Percentiles rank a stretch among this genome's conserved stretches.
These are phyloP conservation scores for Zaprionus camerounensis DNA, from an alignment of 1,140 invertebrate genomes.

Conservation along the genomic window DNA sequence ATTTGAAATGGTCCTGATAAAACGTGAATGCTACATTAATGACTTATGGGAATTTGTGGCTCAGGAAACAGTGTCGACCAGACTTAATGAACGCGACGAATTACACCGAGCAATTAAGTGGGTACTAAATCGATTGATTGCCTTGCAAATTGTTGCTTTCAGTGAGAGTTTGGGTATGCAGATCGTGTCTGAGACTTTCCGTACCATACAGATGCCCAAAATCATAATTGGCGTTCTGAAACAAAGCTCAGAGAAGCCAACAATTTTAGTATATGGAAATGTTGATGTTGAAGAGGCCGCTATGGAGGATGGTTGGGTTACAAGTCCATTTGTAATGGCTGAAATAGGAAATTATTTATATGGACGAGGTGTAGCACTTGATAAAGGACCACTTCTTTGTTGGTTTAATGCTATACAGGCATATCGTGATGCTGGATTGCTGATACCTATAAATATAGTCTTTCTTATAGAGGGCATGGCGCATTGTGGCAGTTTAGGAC, in stretches of 20 bases:
- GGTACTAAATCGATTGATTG: constrained; percentile 37
- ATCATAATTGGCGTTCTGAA: constrained; percentile 28
- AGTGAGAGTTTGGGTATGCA: constrained; percentile 45
- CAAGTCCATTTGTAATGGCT: constrained; percentile 95
- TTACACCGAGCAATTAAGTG: constrained; percentile 26
- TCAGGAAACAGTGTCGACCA: constrained; percentile 34
- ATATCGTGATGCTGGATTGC: constrained; percentile 89
- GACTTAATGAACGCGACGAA: constrained; percentile 10
- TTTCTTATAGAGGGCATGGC: constrained; percentile 99
- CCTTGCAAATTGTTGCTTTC: constrained; percentile 41
- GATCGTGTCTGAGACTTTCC: constrained; percentile 16
- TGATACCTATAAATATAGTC: constrained; percentile 96
- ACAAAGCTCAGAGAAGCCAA: constrained; percentile 89
- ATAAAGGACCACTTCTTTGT: constrained; percentile 95
- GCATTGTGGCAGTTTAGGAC: constrained; percentile 96
- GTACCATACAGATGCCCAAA: constrained; percentile 32
- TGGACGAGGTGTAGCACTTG: constrained; percentile 96
- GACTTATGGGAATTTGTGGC: constrained; percentile 44
- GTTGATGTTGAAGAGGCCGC: constrained; percentile 97
- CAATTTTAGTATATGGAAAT: constrained; percentile 97
- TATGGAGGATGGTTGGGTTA: constrained; percentile 95
- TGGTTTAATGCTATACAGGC: constrained; percentile 98
- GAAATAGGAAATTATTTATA: constrained; percentile 95
- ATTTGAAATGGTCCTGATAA: constrained; percentile 30
- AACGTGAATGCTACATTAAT: constrained; percentile 44